Evolutionary conservation across 2,113 vertebrate genomes (phyloP).

Genomic region (Ploceus nigricollis): DNA sequence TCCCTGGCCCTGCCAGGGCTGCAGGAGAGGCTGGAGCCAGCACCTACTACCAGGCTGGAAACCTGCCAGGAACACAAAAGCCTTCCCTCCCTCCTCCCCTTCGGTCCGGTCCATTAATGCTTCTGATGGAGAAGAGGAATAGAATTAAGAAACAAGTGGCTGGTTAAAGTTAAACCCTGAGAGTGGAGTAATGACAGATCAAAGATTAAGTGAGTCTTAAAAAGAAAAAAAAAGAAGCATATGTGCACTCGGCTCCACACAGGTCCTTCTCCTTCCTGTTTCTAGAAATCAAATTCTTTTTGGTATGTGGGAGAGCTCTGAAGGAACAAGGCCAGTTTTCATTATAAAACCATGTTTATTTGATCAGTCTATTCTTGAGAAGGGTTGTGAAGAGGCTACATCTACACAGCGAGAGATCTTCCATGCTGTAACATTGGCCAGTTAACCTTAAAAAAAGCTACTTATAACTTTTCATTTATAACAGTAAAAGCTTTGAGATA

Average conservation of each 20-base stretch:
- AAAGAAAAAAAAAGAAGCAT: background rate
- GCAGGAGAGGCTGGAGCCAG: background rate
- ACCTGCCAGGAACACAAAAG: background rate
- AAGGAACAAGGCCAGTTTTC: background rate
- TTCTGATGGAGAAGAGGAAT: slow-evolving; percentile 18
- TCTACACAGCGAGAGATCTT: accelerated
- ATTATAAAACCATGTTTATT: background rate
- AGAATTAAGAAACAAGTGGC: slow-evolving; percentile 55
- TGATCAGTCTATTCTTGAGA: background rate
- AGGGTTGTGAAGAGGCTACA: background rate
- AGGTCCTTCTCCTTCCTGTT: background rate
- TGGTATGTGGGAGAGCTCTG: background rate
- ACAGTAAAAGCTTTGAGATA: background rate
- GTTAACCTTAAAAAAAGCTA: background rate
- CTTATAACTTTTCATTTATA: background rate
- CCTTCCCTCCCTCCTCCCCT: background rate
- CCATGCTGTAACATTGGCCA: background rate
- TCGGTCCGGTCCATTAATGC: background rate
- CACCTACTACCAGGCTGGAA: slow-evolving; percentile 12
- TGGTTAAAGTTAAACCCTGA: slow-evolving; percentile 66
- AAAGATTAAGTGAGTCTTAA: slow-evolving; percentile 44
- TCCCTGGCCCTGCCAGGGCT: slow-evolving; percentile 3
- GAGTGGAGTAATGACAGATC: slow-evolving; percentile 36
- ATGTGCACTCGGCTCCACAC: background rate
- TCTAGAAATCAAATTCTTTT: background rate